phyloP scores from a whole-genome alignment of 2,888 invertebrate genomes.

The Clepsis dumicolana region DNA sequence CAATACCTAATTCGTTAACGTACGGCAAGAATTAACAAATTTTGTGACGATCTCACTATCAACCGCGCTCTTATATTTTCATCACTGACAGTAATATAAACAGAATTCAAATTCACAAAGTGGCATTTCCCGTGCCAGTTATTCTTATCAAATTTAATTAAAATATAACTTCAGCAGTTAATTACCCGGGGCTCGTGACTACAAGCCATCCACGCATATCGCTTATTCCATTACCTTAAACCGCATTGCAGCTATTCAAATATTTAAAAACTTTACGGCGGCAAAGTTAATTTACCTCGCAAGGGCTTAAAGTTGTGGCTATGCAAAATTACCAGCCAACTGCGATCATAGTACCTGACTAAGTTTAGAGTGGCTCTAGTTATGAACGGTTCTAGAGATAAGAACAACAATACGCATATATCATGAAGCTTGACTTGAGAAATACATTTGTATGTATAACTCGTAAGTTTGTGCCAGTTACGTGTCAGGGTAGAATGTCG shows the following conservation, averaged over 20 bases:
- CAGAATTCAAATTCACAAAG: slow-evolving; percentile 15
- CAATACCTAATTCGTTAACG: not conserved
- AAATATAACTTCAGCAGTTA: slow-evolving; percentile 24
- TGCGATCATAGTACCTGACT: slow-evolving; percentile 4
- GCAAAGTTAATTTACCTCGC: slow-evolving; percentile 21
- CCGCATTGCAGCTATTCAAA: slow-evolving; percentile 40
- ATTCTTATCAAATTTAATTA: slow-evolving; percentile 18
- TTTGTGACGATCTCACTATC: not conserved
- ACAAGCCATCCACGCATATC: slow-evolving; percentile 37
- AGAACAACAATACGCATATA: slow-evolving; percentile 19
- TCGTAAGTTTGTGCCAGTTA: slow-evolving; percentile 7
- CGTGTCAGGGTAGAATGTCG: not conserved
- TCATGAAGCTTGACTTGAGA: slow-evolving; percentile 16
- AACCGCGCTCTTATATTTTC: not conserved
- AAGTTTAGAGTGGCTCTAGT: slow-evolving; percentile 8
- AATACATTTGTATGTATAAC: slow-evolving; percentile 15
- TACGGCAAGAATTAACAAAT: not conserved
- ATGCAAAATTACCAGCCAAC: slow-evolving; percentile 8
- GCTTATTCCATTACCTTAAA: slow-evolving; percentile 34
- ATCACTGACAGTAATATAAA: not conserved
- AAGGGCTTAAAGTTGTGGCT: slow-evolving; percentile 17
- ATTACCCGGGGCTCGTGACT: slow-evolving; percentile 33
- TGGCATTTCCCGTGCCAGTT: slow-evolving; percentile 7
- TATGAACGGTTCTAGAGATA: slow-evolving; percentile 13
- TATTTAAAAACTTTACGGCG: slow-evolving; percentile 32